Evolutionary conservation across 2,113 vertebrate genomes (phyloP).

Genomic region (Manacus vitellinus): DNA sequence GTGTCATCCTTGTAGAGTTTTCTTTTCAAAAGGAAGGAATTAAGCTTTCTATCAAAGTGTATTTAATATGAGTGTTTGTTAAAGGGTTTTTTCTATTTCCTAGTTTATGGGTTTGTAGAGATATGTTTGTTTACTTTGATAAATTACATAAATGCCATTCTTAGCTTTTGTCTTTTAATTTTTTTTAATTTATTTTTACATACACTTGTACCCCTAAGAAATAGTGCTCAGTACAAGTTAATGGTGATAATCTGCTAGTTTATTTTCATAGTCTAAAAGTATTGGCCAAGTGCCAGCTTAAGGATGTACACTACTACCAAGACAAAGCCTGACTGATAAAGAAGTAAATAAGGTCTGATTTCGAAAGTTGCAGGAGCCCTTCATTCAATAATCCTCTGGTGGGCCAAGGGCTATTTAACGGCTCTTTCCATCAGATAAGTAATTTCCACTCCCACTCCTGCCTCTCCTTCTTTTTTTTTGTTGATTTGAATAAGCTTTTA

Average conservation of each 20-base stretch:
- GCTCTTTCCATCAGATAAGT: not conserved
- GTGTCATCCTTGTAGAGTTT: not conserved
- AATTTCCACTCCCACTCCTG: not conserved
- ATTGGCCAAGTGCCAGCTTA: not conserved
- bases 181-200: not conserved
- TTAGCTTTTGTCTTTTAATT: not conserved
- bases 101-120: not conserved
- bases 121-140: not conserved
- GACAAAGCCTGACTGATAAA: not conserved
- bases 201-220: not conserved
- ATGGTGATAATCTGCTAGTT: not conserved
- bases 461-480: not conserved
- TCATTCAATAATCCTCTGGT: not conserved
- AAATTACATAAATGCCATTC: not conserved
- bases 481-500: not conserved
- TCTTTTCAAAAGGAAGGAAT: not conserved
- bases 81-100: not conserved
- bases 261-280: not conserved
- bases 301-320: not conserved
- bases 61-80: not conserved
- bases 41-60: not conserved
- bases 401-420: not conserved
- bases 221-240: not conserved
- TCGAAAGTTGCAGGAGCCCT: not conserved
- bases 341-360: not conserved